Conservation (phyloP, 2,888 invertebrate species). For the Apotomis turbidana region DNA sequence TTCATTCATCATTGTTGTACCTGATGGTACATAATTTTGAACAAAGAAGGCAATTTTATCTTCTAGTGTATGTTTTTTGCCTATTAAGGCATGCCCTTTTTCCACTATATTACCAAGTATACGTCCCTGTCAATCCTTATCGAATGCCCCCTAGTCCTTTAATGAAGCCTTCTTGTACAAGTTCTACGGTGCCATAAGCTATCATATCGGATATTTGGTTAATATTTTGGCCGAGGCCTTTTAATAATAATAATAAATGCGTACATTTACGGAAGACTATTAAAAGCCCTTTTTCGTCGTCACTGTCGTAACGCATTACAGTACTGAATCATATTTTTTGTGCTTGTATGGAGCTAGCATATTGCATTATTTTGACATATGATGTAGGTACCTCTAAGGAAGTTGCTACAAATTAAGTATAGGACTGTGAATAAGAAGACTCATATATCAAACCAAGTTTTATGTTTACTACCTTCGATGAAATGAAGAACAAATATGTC, state of each 20-base stretch:
- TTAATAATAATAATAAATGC: not conserved
- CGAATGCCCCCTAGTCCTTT: not conserved
- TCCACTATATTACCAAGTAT: not conserved
- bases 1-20: not conserved
- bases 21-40: not conserved
- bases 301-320: no score
- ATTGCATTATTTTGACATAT: no score
- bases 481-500: not conserved
- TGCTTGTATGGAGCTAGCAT: no score
- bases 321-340: no score
- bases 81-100: not conserved
- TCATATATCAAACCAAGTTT: no score
- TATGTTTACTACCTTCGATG: not conserved
- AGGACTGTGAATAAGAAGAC: no score
- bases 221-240: not conserved
- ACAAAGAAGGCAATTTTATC: not conserved
- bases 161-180: not conserved
- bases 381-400: no score
- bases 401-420: no score
- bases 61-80: not conserved
- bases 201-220: not conserved
- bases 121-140: not conserved
- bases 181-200: not conserved
- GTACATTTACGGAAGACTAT: not conserved
- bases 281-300: not conserved